Evolutionary conservation across 2,113 vertebrate species (phyloP).

Genomic region (Orycteropus afer): DNA sequence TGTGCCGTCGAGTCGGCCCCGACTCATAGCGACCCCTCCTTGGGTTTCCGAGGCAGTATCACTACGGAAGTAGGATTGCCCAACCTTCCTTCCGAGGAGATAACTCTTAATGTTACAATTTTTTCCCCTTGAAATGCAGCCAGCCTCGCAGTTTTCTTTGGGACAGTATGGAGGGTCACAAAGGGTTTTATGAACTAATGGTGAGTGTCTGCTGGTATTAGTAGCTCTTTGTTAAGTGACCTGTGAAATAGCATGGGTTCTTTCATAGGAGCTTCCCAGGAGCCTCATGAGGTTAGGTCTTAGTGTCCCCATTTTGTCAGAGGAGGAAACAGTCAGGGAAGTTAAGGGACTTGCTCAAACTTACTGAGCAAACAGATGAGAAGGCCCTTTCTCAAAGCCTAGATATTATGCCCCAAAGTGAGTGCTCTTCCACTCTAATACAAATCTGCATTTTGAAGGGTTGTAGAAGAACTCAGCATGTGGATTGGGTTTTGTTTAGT

Average conservation of each 20-base stretch:
- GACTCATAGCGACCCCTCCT: too few species aligned
- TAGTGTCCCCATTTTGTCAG: background rate
- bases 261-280: background rate
- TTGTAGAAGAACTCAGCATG: background rate
- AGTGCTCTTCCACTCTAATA: background rate
- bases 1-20: too few species aligned
- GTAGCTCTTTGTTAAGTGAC: background rate
- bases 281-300: background rate
- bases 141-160: background rate
- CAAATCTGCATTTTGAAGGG: background rate
- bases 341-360: background rate
- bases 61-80: too few species aligned
- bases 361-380: background rate
- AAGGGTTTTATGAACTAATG: background rate
- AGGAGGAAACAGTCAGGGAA: background rate
- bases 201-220: background rate
- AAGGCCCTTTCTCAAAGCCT: background rate
- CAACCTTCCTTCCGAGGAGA: too few species aligned
- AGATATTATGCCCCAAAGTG: background rate
- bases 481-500: background rate
- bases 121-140: background rate
- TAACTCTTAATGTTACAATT: background rate
- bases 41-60: too few species aligned
- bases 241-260: background rate
- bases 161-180: conserved; percentile 28